Evolutionary conservation across 2,113 vertebrate genomes (phyloP).

Genomic region (Microtus montanus): DNA sequence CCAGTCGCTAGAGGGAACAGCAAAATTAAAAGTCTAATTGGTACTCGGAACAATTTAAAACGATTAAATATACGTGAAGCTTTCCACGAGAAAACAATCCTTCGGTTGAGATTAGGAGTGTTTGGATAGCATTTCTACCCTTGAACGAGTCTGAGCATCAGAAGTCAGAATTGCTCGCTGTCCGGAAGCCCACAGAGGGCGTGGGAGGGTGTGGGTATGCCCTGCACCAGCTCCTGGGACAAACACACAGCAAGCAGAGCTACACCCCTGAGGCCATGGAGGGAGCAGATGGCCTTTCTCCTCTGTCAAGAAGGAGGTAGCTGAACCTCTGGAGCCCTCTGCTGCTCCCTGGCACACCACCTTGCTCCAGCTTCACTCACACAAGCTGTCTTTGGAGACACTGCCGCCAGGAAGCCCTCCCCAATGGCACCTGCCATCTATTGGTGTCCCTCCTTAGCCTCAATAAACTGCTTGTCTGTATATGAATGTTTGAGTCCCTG

Average conservation of each 20-base stretch:
- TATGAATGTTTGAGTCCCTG: background rate
- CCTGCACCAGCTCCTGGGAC: background rate
- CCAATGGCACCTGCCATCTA: background rate
- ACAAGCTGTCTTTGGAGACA: background rate
- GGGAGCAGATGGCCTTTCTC: background rate
- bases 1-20: constrained; percentile 56
- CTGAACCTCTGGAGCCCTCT: background rate
- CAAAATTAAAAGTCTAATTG: constrained; percentile 76
- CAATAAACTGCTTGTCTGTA: background rate
- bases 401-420: constrained; percentile 40
- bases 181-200: constrained; percentile 33
- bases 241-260: background rate
- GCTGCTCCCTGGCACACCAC: background rate
- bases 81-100: constrained; percentile 80
- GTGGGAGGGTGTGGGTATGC: constrained; percentile 10
- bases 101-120: constrained; percentile 72
- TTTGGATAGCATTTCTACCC: constrained; percentile 49
- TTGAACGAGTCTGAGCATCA: background rate
- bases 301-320: background rate
- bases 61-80: constrained; percentile 73
- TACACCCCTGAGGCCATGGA: background rate
- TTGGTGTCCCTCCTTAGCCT: background rate
- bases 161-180: background rate
- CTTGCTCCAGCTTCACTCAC: background rate
- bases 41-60: constrained; percentile 73